Evolutionary conservation across 2,797 vertebrate species (phyloP).

Genomic region (Sebastes steindachneri): DNA sequence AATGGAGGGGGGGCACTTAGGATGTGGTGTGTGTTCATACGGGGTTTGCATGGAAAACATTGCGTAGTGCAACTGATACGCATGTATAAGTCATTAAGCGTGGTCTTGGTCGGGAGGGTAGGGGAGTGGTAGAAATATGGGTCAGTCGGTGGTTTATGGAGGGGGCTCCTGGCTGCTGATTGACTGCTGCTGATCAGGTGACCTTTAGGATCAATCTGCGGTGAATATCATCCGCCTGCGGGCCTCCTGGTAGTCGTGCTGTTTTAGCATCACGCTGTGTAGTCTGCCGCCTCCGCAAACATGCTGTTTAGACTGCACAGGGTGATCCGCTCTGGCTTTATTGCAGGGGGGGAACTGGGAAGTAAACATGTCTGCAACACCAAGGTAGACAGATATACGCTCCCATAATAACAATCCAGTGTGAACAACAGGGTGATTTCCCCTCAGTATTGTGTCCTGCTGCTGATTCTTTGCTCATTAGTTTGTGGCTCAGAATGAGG

Average conservation of each 20-base stretch:
- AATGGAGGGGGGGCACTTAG: slow-evolving; percentile 35
- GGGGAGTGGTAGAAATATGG: slow-evolving; percentile 53
- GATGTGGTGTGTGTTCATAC: slow-evolving; percentile 45
- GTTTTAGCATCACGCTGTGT: slow-evolving; percentile 38
- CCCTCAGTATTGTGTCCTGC: slow-evolving; percentile 52
- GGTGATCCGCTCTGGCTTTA: slow-evolving; percentile 33
- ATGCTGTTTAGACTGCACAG: slow-evolving; percentile 51
- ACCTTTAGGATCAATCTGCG: slow-evolving; percentile 23
- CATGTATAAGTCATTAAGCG: slow-evolving; percentile 66
- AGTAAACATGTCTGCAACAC: slow-evolving; percentile 51
- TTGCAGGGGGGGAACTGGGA: slow-evolving; percentile 7
- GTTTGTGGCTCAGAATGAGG: slow-evolving; percentile 71
- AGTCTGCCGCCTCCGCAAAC: slow-evolving; percentile 43
- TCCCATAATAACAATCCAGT: slow-evolving; percentile 29
- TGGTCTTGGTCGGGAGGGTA: slow-evolving; percentile 1
- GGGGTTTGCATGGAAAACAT: slow-evolving; percentile 70
- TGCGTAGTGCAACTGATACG: slow-evolving; percentile 60
- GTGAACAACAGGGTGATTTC: slow-evolving; percentile 48
- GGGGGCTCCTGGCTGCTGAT: slow-evolving; percentile 35
- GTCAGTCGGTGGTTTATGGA: slow-evolving; percentile 63
- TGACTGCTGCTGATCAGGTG: slow-evolving; percentile 38
- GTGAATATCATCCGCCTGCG: not conserved
- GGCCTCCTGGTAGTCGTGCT: slow-evolving; percentile 13
- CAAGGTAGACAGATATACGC: slow-evolving; percentile 54
- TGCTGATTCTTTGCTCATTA: slow-evolving; percentile 72